Evolutionary conservation across 2,888 invertebrate genomes (phyloP), one percentile per base, ranked within the genome.

Genomic region (Bombylius discolor): DNA sequence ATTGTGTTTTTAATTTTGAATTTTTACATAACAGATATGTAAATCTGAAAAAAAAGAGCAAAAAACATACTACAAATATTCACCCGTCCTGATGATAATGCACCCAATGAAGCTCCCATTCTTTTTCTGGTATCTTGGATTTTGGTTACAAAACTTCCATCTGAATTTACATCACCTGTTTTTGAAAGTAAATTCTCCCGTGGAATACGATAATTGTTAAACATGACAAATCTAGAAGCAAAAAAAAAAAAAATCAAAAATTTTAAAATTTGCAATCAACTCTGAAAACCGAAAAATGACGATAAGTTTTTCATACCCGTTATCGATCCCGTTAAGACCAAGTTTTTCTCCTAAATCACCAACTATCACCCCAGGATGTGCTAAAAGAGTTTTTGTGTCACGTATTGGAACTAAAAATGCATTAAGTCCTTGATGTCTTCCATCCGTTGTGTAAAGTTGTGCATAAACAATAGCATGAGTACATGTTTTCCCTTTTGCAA

Each of bases 301-400:
- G 9, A 4, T 4, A 36, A 9, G 9, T 44, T 44, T 11, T 3
- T 45, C 1, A 14, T 45, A 45, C 45, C 95, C 96, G 73, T 96
- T 96, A 71, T 96, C 95, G 58, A 94, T 83, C 5, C 92, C 94
- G 69, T 94, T 88, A 52, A 92, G 80, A 9, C 94, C 95, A 51
- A 89, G 81, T 77, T 96, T 96, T 71, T 89, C 89, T 0, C 95
- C 95, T 80, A 95, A 89, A 66, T 96, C 95, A 0, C 93, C 94
- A 0, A 95, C 85, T 13, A 85, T 79, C 11, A 96, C 81, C 0
- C 94, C 94, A 1, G 91, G 89, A 70, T 84, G 88, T 0, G 89
- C 81, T 62, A 82, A 74, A 65, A 90, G 72, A 0, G 89, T 89
- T 63, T 80, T 80, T 0, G 87, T 86, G 70, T 90, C 82, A 51